phyloP scores from a whole-genome alignment of 37 sponge, comb jelly and placozoan genomes.

The Petrosia ficiformis region DNA sequence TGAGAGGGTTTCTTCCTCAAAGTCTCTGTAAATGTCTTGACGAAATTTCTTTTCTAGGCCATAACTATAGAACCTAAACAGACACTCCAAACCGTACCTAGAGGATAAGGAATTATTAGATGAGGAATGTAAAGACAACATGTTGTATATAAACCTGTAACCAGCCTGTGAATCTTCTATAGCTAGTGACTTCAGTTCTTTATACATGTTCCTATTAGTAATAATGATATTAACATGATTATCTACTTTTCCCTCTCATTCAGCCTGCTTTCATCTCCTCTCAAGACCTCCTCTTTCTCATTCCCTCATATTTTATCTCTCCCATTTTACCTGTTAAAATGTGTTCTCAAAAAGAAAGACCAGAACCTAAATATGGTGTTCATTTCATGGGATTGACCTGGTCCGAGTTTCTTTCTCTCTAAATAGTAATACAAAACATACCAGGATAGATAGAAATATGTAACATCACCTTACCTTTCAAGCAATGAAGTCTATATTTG shows the following conservation, averaged over 20 bases:
- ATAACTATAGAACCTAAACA: slow-evolving; percentile 99
- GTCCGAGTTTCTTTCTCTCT: slow-evolving; percentile 85
- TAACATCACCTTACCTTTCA: slow-evolving; percentile 69
- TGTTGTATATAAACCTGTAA: slow-evolving; percentile 60
- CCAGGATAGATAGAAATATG: background rate
- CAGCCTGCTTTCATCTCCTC: too few species aligned
- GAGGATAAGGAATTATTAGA: background rate
- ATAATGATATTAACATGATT: background rate
- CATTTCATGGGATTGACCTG: slow-evolving; percentile 95
- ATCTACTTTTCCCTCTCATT: too few species aligned
- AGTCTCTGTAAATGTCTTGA: slow-evolving; percentile 81
- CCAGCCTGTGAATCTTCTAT: slow-evolving; percentile 80
- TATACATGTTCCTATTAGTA: slow-evolving; percentile 90
- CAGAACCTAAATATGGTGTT: slow-evolving; percentile 98
- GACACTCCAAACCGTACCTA: slow-evolving; percentile 98
- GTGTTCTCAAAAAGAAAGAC: slow-evolving; percentile 97
- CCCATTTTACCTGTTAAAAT: slow-evolving; percentile 83
- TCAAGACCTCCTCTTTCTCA: background rate
- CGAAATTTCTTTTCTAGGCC: slow-evolving; percentile 96
- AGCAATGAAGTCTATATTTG: slow-evolving; percentile 89
- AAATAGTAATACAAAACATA: slow-evolving; percentile 16
- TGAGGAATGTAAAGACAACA: background rate
- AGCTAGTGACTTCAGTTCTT: slow-evolving; percentile 85
- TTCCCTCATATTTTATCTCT: background rate
- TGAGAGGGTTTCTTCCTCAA: slow-evolving; percentile 86